Evolutionary conservation across 2,113 vertebrate species (phyloP), one percentile per base, ranked within the genome.

Genomic region (Psophia crepitans): DNA sequence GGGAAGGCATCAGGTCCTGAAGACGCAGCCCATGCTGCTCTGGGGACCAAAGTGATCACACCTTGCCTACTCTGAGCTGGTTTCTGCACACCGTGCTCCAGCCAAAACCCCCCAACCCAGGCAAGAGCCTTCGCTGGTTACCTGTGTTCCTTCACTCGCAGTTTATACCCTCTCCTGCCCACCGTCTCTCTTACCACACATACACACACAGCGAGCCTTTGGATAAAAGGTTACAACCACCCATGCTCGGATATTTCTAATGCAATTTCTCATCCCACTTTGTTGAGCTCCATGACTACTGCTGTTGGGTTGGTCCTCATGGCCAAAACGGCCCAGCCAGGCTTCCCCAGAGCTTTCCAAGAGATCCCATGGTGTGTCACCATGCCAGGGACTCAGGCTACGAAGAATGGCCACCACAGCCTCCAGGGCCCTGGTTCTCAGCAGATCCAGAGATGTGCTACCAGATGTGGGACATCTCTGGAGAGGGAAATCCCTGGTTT

Each of bases 221-320:
- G 49, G 30, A 30, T 22, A 49, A 71, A 35, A 16, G n/a, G 17
- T 53, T 30, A 37, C 39, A 43, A 23, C 4, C 32, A 17, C 12
- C 20, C 20, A 5, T 0, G 1, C 30, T 49, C 54, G 17, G 18
- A 4, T n/a, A 33, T 53, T 61, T 54, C 77, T 64, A 43, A 46
- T 8, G 22, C 24, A 8, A 4, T 30, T 7, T 54, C 32, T 46
- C 11, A 3, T 37, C 23, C 27, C 1, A 0, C 30, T 20, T 56
- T 12, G 35, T 26, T 37, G 13, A 70, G 8, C 20, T 12, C 30
- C 33, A 19, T 33, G 39, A 56, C 37, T 22, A 10, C 8, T 57
- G n/a, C 46, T 17, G 5, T 14, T 92, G 56, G 21, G 12, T 19
- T 11, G 2, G n/a, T 57, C 20, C 12, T 28, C 49, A 6, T 6